Base-by-base conservation (phyloP, 2,797 vertebrate genomes). In the Halcyon leucocephala region DNA sequence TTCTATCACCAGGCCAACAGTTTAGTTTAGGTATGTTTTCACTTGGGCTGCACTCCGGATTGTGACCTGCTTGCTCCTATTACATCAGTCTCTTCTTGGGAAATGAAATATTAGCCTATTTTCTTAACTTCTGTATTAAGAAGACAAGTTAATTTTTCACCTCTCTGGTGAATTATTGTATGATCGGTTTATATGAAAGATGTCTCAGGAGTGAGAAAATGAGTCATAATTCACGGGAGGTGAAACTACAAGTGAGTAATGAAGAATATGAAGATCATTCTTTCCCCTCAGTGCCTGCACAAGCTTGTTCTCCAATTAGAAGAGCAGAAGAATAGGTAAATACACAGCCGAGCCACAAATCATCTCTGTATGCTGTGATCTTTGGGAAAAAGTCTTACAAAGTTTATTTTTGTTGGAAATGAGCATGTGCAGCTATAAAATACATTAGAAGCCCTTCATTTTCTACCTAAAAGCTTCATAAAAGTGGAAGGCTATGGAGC, bases 91-190 rank as follows among this genome's bases (percentile, higher is more conserved):
- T 91, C 74, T 94, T 92, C 84, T 41, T 54, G 66, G 77, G 82
- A 90, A 94, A 93, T 97, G 92, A 97, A 97, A 96, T 94, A 97
- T 96, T 97, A 97, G 90, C 73, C 85, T 95, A 92, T 96, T 96
- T 96, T 94, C 90, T 89, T 96, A 94, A 96, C 95, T 96, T 97
- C 93, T 95, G 85, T 91, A 89, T 96, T 94, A 96, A 97, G 89
- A 89, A 89, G 97, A 97, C 96, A 97, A 96, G 94, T 96, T 95
- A 97, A 97, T 97, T 97, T 96, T 97, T 97, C 94, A 97, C 69
- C 72, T 57, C 71, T 91, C 70, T 92, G 81, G 94, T 95, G 95
- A 97, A 97, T 97, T 97, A 97, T 92, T 86, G 73, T 77, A 92
- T 71, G 95, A 93, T 92, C 66, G 8, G 78, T 93, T 97, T 95